A percentile compares a stretch with the other conserved stretches of the same genome.
Evolutionary conservation across 2,888 invertebrate genomes (phyloP).

Genomic region (Drosophila birchii): DNA sequence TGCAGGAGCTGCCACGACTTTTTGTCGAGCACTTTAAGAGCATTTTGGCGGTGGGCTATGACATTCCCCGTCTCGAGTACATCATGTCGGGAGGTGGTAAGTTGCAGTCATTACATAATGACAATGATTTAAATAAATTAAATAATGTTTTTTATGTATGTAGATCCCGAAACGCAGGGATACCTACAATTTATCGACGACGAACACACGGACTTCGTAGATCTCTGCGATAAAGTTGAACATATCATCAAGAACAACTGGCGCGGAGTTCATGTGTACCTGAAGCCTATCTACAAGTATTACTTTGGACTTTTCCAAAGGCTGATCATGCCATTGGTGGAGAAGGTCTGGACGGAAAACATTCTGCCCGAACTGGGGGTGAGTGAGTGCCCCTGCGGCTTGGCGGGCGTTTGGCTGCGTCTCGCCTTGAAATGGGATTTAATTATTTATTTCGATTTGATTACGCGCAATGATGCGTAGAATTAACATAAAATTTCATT

Average conservation of each 20-base stretch:
- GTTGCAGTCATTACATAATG: background rate
- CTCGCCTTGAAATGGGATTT: conserved; percentile 73
- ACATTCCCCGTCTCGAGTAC: conserved; percentile 84
- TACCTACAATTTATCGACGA: conserved; percentile 81
- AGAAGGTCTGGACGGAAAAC: conserved; percentile 82
- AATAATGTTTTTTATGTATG: too few species aligned
- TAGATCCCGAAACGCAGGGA: conserved; percentile 76
- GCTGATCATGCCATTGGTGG: conserved; percentile 81
- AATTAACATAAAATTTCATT: conserved; percentile 85
- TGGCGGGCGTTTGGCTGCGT: conserved; percentile 25
- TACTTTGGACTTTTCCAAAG: conserved; percentile 82
- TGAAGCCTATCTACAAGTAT: conserved; percentile 84
- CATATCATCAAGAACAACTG: conserved; percentile 81
- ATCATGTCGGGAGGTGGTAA: conserved; percentile 83
- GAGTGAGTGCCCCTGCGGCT: conserved; percentile 24
- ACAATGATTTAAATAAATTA: background rate
- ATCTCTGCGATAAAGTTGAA: conserved; percentile 80
- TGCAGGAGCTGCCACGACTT: conserved; percentile 81
- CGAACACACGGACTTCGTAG: conserved; percentile 81
- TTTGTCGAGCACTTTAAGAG: conserved; percentile 82
- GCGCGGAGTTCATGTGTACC: conserved; percentile 82
- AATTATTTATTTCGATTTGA: conserved; percentile 84
- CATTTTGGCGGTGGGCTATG: conserved; percentile 83
- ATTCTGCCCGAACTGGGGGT: conserved; percentile 82
- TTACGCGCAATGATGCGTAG: conserved; percentile 84